Evolutionary conservation across 1,140 invertebrate genomes (phyloP).

Genomic region (Panonychus citri): DNA sequence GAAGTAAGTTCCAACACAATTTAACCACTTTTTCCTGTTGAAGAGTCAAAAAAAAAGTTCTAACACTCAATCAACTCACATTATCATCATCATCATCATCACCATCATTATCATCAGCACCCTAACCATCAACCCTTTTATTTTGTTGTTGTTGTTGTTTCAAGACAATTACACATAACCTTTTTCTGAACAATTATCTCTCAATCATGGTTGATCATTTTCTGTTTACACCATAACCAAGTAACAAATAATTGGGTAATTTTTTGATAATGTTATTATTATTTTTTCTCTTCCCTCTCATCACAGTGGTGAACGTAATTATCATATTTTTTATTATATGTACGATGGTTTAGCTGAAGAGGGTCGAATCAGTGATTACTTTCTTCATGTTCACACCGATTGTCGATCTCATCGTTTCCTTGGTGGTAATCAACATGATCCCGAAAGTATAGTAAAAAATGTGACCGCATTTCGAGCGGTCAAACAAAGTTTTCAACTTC

Average conservation of each 20-base stretch:
- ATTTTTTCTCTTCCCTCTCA: slow-evolving; percentile 17
- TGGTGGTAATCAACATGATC: slow-evolving; percentile 24
- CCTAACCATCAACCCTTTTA: too few species aligned
- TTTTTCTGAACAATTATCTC: too few species aligned
- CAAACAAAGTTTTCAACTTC: slow-evolving; percentile 36
- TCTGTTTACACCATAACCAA: too few species aligned
- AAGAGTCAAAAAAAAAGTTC: too few species aligned
- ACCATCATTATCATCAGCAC: too few species aligned
- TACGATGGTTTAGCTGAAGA: slow-evolving; percentile 48
- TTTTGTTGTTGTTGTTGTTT: too few species aligned
- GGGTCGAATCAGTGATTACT: slow-evolving; percentile 31
- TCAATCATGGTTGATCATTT: too few species aligned
- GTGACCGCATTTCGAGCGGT: slow-evolving; percentile 39
- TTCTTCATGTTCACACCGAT: neutral
- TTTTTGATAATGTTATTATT: neutral
- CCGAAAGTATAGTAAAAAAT: slow-evolving; percentile 19
- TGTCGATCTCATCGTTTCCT: slow-evolving; percentile 26
- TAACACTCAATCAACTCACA: too few species aligned
- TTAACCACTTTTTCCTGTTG: too few species aligned
- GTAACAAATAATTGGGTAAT: too few species aligned
- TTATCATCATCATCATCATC: neutral
- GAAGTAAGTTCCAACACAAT: slow-evolving; percentile 32
- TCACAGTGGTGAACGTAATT: slow-evolving; percentile 51
- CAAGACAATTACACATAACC: too few species aligned
- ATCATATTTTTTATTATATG: slow-evolving; percentile 64